A percentile compares a stretch with the other conserved stretches of the same genome.
phyloP scores from a whole-genome alignment of 2,113 vertebrate genomes.

The Hymenochirus boettgeri region DNA sequence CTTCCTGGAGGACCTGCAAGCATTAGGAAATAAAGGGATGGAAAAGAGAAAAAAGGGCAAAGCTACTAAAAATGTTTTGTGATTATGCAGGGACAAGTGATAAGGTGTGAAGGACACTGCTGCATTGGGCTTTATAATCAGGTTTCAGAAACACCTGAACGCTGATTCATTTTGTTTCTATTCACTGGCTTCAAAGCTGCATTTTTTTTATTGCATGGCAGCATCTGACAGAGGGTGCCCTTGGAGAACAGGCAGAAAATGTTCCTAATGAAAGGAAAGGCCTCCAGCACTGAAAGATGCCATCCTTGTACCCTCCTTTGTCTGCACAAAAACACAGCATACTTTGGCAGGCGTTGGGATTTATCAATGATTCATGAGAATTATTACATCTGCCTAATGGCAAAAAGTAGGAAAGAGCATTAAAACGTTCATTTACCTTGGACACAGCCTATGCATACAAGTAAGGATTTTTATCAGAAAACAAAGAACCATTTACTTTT shows the following conservation, averaged over 20 bases:
- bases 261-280: constrained; percentile 61
- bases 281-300: constrained; percentile 56
- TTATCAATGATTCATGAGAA: constrained; percentile 75
- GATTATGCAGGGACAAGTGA: constrained; percentile 53
- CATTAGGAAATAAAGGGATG: constrained; percentile 56
- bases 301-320: constrained; percentile 59
- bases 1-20: constrained; percentile 73
- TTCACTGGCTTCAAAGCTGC: constrained; percentile 55
- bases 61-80: constrained; percentile 42
- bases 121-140: constrained; percentile 58
- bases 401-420: constrained; percentile 48
- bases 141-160: constrained; percentile 53
- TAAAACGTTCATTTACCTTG: constrained; percentile 45
- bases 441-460: constrained; percentile 32
- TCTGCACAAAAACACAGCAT: constrained; percentile 54
- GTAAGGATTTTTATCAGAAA: neutral
- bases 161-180: constrained; percentile 52
- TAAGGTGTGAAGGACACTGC: constrained; percentile 59
- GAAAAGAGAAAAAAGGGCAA: constrained; percentile 33
- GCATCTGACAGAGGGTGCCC: constrained; percentile 55
- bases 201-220: constrained; percentile 43
- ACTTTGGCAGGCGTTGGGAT: constrained; percentile 64
- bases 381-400: constrained; percentile 58
- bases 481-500: neutral
- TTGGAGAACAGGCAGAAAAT: constrained; percentile 57